Conservation (phyloP, 1,140 invertebrate genomes). For the Campoletis sonorensis region DNA sequence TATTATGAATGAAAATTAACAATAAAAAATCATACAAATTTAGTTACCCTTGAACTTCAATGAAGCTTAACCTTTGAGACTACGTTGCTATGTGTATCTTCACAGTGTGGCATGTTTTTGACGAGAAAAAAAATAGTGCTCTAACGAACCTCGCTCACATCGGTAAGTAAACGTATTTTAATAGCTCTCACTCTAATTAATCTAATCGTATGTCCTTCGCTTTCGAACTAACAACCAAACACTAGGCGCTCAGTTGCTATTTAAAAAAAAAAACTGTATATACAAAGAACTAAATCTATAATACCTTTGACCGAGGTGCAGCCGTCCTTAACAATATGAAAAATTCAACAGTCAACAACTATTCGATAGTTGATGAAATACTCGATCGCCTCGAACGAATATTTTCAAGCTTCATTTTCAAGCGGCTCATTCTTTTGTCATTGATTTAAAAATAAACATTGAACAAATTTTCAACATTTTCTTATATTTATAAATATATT, state of each 20-base stretch:
- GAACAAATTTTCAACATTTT: too few relatives aligned
- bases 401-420: too few relatives aligned
- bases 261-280: neutral
- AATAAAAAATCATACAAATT: too few relatives aligned
- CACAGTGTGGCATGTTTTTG: constrained; percentile 46
- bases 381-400: neutral
- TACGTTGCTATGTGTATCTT: constrained; percentile 36
- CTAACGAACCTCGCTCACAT: constrained; percentile 5
- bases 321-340: neutral
- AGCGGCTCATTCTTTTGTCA: neutral
- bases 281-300: neutral
- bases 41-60: neutral
- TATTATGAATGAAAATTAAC: too few relatives aligned
- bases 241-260: neutral
- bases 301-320: constrained; percentile 7
- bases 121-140: constrained; percentile 29
- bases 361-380: neutral
- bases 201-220: constrained; percentile 27
- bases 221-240: constrained; percentile 23
- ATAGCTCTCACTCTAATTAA: constrained; percentile 7
- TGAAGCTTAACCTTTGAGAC: neutral
- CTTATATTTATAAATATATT: neutral
- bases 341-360: neutral
- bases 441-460: neutral
- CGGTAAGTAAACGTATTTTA: constrained; percentile 32